Evolutionary conservation across 2,797 vertebrate species (phyloP).

Genomic region (Dromococcyx pavoninus): DNA sequence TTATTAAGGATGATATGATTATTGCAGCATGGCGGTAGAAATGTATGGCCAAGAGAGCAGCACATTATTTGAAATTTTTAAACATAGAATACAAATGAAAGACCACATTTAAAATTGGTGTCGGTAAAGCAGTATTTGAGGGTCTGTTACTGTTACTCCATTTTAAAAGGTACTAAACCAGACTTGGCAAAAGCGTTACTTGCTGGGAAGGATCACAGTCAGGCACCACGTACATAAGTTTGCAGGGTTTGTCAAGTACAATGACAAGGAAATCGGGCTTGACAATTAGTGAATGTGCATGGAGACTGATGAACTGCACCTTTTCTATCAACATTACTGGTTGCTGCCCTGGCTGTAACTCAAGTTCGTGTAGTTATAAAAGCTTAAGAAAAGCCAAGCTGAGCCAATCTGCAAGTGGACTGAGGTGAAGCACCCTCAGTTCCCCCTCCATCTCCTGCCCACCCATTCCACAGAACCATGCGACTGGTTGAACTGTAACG

Average conservation of each 20-base stretch:
- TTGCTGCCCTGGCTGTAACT: not conserved
- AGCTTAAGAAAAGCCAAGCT: not conserved
- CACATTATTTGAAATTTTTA: not conserved
- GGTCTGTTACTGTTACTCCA: not conserved
- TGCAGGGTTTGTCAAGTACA: not conserved
- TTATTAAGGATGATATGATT: not conserved
- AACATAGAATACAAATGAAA: not conserved
- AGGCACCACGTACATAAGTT: rapidly evolving
- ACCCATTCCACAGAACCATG: not conserved
- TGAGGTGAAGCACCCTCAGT: not conserved
- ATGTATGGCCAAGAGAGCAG: not conserved
- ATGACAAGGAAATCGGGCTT: not conserved
- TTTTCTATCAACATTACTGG: not conserved
- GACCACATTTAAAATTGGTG: not conserved
- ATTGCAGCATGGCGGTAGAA: not conserved
- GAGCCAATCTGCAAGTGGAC: not conserved
- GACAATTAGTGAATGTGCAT: not conserved
- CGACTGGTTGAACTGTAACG: not conserved
- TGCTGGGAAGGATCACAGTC: not conserved
- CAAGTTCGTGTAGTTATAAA: not conserved
- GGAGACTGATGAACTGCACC: not conserved
- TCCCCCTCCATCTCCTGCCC: no score
- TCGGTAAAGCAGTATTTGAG: not conserved
- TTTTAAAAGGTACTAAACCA: not conserved
- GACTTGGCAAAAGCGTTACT: not conserved